These are phyloP conservation scores for Patiria pectinifera DNA, from an alignment of 53 echinoderm and acorn worm species.

Conservation along the genomic window DNA sequence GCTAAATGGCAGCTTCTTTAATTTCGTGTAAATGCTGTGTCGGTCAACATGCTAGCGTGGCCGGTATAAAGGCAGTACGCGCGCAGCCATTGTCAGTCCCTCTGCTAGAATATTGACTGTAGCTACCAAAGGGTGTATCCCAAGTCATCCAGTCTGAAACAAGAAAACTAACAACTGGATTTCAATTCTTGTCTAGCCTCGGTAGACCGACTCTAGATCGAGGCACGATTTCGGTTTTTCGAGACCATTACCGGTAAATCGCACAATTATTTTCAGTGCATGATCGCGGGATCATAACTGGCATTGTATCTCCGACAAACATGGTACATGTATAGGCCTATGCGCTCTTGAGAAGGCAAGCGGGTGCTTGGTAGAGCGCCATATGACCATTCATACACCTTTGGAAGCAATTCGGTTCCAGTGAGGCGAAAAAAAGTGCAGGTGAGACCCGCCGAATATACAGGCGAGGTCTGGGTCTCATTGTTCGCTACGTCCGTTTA, in stretches of 20 bases:
- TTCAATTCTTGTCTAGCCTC: background rate
- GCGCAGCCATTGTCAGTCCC: constrained; percentile 15
- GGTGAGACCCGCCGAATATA: constrained; percentile 40
- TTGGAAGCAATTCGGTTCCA: constrained; percentile 18
- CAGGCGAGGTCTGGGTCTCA: background rate
- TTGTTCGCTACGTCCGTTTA: constrained; percentile 16
- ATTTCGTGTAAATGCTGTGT: constrained; percentile 65
- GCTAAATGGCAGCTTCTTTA: constrained; percentile 52
- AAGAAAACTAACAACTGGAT: constrained; percentile 17
- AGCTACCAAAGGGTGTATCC: constrained; percentile 37
- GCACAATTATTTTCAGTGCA: constrained; percentile 15
- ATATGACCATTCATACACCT: background rate
- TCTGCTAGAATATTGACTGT: constrained; percentile 6
- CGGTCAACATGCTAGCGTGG: constrained; percentile 48
- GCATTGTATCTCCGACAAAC: background rate
- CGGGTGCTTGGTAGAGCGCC: background rate
- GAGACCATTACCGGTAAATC: background rate
- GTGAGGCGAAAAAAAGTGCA: constrained; percentile 38
- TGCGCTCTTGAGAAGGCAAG: background rate
- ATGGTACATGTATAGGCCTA: background rate
- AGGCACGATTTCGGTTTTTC: background rate
- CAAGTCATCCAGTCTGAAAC: background rate
- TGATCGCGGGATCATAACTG: background rate
- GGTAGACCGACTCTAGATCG: background rate
- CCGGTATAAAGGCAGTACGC: constrained; percentile 18